phyloP scores from a whole-genome alignment of 2,888 invertebrate genomes.

The Euplexia lucipara region DNA sequence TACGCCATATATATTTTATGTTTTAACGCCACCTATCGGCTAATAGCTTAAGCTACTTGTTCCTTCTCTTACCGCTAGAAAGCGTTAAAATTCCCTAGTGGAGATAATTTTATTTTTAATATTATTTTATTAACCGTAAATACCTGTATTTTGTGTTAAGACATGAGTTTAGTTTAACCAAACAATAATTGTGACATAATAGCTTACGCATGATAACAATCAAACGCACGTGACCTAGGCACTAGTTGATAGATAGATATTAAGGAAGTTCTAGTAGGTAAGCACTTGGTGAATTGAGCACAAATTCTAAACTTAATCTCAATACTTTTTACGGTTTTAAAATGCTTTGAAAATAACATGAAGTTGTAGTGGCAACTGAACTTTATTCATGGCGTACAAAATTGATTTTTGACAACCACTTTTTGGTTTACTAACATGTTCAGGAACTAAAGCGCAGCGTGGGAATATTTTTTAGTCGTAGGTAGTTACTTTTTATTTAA shows the following conservation, averaged over 20 bases:
- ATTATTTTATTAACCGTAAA: conserved; percentile 20
- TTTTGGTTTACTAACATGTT: too few species aligned
- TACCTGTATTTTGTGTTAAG: neutral
- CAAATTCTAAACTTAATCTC: too few species aligned
- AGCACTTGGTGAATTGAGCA: neutral
- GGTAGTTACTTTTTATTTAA: too few species aligned
- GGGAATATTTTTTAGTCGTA: too few species aligned
- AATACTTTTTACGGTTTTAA: too few species aligned
- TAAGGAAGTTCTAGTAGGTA: neutral
- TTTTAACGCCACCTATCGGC: conserved; percentile 12
- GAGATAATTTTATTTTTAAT: conserved; percentile 14
- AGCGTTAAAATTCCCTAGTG: neutral
- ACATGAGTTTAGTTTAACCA: conserved; percentile 33
- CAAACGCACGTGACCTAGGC: neutral
- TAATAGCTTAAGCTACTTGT: neutral
- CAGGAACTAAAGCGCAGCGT: too few species aligned
- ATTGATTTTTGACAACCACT: too few species aligned
- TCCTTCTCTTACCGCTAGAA: conserved; percentile 19
- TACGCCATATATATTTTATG: accelerated
- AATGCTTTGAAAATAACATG: too few species aligned
- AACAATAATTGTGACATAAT: conserved; percentile 36
- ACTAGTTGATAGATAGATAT: neutral
- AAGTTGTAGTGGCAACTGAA: too few species aligned
- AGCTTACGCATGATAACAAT: conserved; percentile 1
- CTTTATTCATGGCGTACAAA: too few species aligned